Conservation (phyloP, 2,113 vertebrate species). For the Phyllostomus hastatus region DNA sequence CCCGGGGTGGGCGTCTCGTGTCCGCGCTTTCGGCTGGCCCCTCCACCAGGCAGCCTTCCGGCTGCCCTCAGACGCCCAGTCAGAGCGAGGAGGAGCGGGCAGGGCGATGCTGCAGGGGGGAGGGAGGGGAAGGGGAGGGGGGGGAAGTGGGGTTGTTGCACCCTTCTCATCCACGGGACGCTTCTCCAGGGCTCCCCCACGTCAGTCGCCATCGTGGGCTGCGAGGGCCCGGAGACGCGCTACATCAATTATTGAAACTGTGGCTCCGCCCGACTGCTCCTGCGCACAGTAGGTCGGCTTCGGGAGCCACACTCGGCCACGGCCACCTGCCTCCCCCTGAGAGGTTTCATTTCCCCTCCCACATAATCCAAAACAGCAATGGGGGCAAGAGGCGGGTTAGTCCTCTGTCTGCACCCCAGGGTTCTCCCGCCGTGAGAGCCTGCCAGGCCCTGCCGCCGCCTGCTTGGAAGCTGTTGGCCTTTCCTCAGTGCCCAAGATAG, state of each 20-base stretch:
- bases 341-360: background rate
- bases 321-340: background rate
- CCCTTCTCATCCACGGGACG: background rate
- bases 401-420: background rate
- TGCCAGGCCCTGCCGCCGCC: background rate
- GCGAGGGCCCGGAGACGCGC: fast-evolving
- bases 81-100: background rate
- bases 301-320: background rate
- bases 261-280: background rate
- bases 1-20: conserved; percentile 1
- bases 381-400: background rate
- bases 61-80: background rate
- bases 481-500: background rate
- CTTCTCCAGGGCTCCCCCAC: background rate
- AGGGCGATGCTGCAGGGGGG: background rate
- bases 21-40: conserved; percentile 16
- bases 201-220: fast-evolving
- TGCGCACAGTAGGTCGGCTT: background rate
- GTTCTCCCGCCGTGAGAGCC: background rate
- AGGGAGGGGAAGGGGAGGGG: background rate
- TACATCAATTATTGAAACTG: background rate
- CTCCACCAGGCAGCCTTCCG: background rate
- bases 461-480: background rate
- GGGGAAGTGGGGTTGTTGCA: background rate
- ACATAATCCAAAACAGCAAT: background rate